These are phyloP conservation scores for Chouioia cunea DNA, from an alignment of 2,888 invertebrate species.

Conservation along the genomic window DNA sequence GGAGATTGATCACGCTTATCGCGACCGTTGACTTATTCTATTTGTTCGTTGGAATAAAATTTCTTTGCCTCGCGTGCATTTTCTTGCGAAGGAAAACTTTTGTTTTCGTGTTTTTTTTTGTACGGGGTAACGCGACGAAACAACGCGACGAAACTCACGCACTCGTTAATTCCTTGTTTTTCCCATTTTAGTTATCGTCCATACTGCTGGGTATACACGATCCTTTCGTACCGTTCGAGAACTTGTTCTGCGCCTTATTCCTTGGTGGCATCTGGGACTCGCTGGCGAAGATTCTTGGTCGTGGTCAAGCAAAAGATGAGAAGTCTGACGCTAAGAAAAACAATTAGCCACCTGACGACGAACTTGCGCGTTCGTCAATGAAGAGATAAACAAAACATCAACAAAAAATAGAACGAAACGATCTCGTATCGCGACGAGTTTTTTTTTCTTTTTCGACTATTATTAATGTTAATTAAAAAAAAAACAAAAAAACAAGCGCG, in stretches of 20 bases:
- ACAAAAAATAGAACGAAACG: neutral
- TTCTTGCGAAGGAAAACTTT: neutral
- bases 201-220: slow-evolving; percentile 97
- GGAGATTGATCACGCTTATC: slow-evolving; percentile 10
- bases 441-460: slow-evolving; percentile 22
- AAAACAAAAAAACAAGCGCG: slow-evolving; percentile 12
- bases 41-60: neutral
- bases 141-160: neutral
- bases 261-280: slow-evolving; percentile 99
- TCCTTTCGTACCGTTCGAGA: slow-evolving; percentile 99
- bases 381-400: neutral
- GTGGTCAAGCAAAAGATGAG: slow-evolving; percentile 85
- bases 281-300: slow-evolving; percentile 87
- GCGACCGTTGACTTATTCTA: neutral
- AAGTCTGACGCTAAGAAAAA: slow-evolving; percentile 86
- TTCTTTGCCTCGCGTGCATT: no score
- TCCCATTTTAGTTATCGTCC: slow-evolving; percentile 82
- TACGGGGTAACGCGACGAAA: neutral
- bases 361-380: neutral
- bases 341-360: slow-evolving; percentile 70
- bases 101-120: neutral
- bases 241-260: slow-evolving; percentile 95
- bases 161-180: slow-evolving; percentile 15
- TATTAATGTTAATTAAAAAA: slow-evolving; percentile 19
- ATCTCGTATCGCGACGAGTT: neutral